Conservation (phyloP, 2,113 vertebrate genomes). For the Hyperopisus bebe region DNA sequence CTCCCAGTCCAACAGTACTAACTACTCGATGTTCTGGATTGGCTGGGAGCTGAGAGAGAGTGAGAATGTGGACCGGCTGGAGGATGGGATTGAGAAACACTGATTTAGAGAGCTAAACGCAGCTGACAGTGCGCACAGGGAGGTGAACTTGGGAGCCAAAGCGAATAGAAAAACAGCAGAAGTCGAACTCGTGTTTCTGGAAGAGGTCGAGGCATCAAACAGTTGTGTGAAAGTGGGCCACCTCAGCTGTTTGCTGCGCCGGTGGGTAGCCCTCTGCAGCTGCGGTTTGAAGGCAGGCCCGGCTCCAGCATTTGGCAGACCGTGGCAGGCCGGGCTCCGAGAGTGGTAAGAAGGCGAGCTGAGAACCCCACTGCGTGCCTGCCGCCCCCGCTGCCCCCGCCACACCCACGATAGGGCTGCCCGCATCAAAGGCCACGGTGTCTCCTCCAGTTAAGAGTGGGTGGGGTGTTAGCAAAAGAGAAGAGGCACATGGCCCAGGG, state of each 20-base stretch:
- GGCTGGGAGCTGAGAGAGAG: not conserved
- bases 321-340: slow-evolving; percentile 10
- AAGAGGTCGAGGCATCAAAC: not conserved
- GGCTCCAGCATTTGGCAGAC: slow-evolving; percentile 24
- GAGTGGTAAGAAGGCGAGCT: not conserved
- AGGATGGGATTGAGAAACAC: not conserved
- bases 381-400: not conserved
- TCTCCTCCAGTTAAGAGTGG: not conserved
- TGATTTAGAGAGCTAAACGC: not conserved
- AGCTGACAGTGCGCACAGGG: not conserved
- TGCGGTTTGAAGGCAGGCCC: slow-evolving; percentile 18
- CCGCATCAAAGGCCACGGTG: slow-evolving; percentile 27
- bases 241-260: not conserved
- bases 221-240: not conserved
- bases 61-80: not conserved
- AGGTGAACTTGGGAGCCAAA: not conserved
- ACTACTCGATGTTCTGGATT: not conserved
- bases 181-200: not conserved
- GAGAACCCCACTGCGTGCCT: not conserved
- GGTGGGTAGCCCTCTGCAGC: slow-evolving; percentile 8
- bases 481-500: not conserved
- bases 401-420: slow-evolving; percentile 11
- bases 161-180: not conserved
- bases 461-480: not conserved
- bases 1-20: not conserved